A percentile compares a stretch with the other conserved stretches of the same genome.
Conservation (phyloP, 2,888 invertebrate genomes). For the Harmothoe impar region DNA sequence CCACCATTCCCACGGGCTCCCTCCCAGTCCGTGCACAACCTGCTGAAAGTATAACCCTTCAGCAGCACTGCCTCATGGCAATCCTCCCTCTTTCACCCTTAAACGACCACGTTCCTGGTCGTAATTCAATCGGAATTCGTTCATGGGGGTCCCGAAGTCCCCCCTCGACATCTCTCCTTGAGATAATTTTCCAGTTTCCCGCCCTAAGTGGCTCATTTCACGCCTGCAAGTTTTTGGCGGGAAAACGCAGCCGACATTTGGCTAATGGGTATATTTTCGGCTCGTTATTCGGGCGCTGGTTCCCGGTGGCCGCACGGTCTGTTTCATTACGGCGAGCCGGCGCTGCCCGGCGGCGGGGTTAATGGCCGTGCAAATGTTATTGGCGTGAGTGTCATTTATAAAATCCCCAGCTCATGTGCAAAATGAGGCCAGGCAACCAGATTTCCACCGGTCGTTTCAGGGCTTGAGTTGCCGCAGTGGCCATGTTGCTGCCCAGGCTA, state of each 20-base stretch:
- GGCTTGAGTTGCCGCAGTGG: background rate
- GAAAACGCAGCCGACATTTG: conserved; percentile 32
- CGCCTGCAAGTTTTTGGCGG: conserved; percentile 15
- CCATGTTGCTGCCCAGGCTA: background rate
- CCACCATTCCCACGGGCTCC: background rate
- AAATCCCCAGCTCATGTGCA: conserved; percentile 7
- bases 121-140: conserved; percentile 18
- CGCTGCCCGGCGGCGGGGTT: background rate
- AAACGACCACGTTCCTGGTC: background rate
- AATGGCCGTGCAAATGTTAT: conserved; percentile 45
- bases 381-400: conserved; percentile 45
- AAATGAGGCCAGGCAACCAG: conserved; percentile 30
- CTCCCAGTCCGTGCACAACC: background rate
- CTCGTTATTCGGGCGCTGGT: conserved; percentile 35
- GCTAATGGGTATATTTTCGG: conserved; percentile 41
- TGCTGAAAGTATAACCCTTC: background rate
- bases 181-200: background rate
- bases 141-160: background rate
- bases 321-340: conserved; percentile 18
- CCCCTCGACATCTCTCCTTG: background rate
- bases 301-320: background rate
- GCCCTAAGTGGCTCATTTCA: conserved; percentile 14
- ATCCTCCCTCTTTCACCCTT: background rate
- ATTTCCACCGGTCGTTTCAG: conserved; percentile 12
- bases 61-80: background rate